Conservation (phyloP, 2,113 vertebrate genomes). For the Ictalurus furcatus region DNA sequence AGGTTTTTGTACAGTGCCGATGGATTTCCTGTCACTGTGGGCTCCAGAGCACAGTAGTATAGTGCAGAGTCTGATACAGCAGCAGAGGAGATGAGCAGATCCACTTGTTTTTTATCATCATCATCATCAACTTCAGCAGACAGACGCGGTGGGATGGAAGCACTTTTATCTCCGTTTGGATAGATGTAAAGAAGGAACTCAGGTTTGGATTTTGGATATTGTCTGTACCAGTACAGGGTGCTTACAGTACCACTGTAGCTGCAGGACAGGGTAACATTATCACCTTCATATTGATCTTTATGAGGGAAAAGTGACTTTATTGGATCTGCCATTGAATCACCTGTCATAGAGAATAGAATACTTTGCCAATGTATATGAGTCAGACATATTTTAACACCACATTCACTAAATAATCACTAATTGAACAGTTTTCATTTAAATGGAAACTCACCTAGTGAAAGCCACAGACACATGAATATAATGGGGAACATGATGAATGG, state of each 20-base stretch:
- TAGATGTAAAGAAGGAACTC: not conserved
- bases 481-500: not conserved
- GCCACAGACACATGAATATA: not conserved
- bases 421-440: no score
- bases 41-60: no score
- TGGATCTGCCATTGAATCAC: not conserved
- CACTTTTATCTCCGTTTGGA: no score
- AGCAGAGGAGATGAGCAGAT: no score
- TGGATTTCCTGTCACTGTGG: no score
- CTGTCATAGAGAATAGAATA: not conserved
- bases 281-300: not conserved
- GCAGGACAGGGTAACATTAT: slow-evolving; percentile 25
- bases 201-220: not conserved
- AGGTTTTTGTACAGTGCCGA: no score
- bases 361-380: no score
- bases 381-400: not conserved
- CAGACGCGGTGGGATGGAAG: no score
- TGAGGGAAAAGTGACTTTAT: not conserved
- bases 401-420: not conserved
- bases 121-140: no score
- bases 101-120: no score
- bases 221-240: not conserved
- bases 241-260: slow-evolving; percentile 17
- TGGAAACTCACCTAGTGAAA: not conserved
- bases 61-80: no score